These are phyloP conservation scores for Cygnus buccinator DNA, from an alignment of 2,113 vertebrate genomes.

Conservation along the genomic window DNA sequence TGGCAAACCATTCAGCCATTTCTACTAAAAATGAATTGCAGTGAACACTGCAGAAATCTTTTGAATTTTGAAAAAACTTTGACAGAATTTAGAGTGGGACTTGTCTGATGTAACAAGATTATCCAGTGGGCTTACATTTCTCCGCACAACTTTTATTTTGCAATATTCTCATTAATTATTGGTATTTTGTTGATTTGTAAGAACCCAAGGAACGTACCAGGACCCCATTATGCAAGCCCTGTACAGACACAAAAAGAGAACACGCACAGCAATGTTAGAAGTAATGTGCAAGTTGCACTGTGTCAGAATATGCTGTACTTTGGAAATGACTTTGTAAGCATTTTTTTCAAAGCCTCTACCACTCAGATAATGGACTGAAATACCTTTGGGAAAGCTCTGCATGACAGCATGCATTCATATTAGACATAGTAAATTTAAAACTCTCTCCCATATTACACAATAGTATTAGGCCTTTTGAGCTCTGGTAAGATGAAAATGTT, in stretches of 20 bases:
- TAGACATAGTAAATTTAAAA: slow-evolving; percentile 23
- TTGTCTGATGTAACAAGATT: not conserved
- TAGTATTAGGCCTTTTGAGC: not conserved
- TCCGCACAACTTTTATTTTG: not conserved
- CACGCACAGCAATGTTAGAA: not conserved
- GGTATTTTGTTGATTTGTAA: not conserved
- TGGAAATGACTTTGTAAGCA: not conserved
- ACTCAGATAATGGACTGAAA: not conserved
- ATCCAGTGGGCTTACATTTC: not conserved
- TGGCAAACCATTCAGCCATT: not conserved
- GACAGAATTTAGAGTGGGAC: not conserved
- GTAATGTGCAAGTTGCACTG: not conserved
- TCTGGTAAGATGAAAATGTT: slow-evolving; percentile 7
- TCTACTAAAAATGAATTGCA: not conserved
- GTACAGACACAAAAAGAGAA: not conserved
- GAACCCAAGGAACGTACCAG: not conserved
- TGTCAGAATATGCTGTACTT: not conserved
- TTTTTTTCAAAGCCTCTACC: not conserved
- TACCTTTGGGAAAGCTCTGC: not conserved
- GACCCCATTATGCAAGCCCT: not conserved
- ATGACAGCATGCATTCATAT: not conserved
- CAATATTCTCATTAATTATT: not conserved
- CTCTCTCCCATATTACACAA: not conserved
- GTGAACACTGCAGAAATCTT: not conserved
- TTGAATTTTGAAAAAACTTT: not conserved